Evolutionary conservation across 2,888 invertebrate species (phyloP).

Genomic region (Drosophila affinis): DNA sequence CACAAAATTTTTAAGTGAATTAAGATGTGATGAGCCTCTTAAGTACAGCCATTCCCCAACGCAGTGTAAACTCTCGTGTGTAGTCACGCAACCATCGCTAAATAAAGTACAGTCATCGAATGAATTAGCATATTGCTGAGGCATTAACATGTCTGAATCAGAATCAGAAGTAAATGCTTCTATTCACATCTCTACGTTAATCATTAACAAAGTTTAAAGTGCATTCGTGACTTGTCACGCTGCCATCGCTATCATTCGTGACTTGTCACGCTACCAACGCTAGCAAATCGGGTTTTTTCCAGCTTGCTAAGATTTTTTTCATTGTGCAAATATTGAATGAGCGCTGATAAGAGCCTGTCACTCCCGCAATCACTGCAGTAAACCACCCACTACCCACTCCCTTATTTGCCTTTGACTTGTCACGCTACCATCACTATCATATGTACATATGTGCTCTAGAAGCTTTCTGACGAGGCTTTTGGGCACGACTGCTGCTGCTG

Average conservation of each 20-base stretch:
- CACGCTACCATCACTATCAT: conserved; percentile 12
- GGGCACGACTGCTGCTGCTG: conserved; percentile 38
- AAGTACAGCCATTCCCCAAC: neutral
- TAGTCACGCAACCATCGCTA: neutral
- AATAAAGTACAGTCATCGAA: neutral
- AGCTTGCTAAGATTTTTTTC: neutral
- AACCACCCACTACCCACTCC: conserved; percentile 15
- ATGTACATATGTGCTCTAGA: conserved; percentile 46
- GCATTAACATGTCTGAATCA: neutral
- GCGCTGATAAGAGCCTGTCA: neutral
- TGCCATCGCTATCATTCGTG: conserved; percentile 18
- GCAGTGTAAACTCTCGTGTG: neutral
- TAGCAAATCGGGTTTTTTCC: neutral
- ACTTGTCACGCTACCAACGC: conserved; percentile 27
- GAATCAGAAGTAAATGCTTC: neutral
- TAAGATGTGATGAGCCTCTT: neutral
- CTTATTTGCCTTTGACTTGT: neutral
- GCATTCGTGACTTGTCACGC: conserved; percentile 14
- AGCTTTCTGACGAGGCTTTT: conserved; percentile 22
- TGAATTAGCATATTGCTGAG: neutral
- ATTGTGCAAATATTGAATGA: neutral
- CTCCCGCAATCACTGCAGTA: neutral
- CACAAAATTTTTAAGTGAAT: neutral
- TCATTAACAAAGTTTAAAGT: conserved; percentile 2
- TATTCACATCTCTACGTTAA: neutral